A percentile compares a stretch with the other conserved stretches of the same genome.
Conservation (phyloP, 1,140 invertebrate species). For the Nephila pilipes region DNA sequence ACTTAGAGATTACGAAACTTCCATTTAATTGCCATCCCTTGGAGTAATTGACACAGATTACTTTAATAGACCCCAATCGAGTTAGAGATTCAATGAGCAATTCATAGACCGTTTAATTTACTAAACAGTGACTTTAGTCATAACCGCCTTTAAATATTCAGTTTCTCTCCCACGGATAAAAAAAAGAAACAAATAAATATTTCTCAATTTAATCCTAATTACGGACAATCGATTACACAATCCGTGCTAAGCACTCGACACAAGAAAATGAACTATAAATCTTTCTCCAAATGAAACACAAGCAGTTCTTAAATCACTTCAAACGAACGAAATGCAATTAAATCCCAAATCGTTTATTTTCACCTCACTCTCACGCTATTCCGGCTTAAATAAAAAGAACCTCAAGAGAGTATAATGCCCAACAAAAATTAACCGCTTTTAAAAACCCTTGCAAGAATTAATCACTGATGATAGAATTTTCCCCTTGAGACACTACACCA, state of each 20-base stretch:
- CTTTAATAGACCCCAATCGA: too few relatives aligned
- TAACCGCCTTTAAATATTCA: not conserved
- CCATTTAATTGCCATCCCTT: too few relatives aligned
- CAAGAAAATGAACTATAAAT: conserved; percentile 27
- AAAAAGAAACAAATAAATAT: not conserved
- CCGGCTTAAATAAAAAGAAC: not conserved
- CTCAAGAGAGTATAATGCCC: conserved; percentile 30
- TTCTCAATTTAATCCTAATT: conserved; percentile 26
- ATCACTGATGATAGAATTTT: conserved; percentile 63
- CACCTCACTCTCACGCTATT: not conserved
- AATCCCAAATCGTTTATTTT: conserved; percentile 40
- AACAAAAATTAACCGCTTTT: conserved; percentile 72
- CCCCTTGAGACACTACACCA: conserved; percentile 70
- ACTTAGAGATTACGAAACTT: too few relatives aligned
- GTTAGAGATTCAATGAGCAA: not conserved
- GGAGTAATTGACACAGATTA: too few relatives aligned
- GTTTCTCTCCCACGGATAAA: not conserved
- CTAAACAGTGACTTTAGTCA: not conserved
- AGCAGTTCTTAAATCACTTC: conserved; percentile 23
- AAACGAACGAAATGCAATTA: conserved; percentile 33
- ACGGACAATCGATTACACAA: not conserved
- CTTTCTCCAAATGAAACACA: conserved; percentile 2
- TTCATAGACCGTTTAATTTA: not conserved
- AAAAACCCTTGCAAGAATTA: conserved; percentile 56
- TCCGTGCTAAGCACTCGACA: not conserved